Conservation (phyloP, 2,888 invertebrate species). For the Sinodicranocentrus sp. region DNA sequence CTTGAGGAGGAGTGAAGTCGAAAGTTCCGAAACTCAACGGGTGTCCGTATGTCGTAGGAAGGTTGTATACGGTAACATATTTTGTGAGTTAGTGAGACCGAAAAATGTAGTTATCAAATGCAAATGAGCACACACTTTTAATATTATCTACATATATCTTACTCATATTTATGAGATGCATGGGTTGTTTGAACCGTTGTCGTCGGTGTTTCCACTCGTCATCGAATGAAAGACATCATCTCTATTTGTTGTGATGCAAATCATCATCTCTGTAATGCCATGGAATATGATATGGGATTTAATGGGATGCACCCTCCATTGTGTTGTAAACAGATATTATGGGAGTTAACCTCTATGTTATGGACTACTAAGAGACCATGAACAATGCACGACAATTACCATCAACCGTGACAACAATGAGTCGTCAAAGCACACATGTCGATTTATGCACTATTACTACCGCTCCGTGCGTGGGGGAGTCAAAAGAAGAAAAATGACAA, state of each 20-base stretch:
- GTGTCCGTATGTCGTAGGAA: no score
- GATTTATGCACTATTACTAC: slow-evolving; percentile 20
- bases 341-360: slow-evolving; percentile 49
- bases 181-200: no score
- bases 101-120: no score
- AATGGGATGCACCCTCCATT: slow-evolving; percentile 43
- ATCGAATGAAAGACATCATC: not conserved
- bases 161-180: no score
- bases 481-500: not conserved
- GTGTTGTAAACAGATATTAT: slow-evolving; percentile 14
- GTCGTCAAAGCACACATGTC: slow-evolving; percentile 36
- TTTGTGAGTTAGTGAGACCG: no score
- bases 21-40: no score
- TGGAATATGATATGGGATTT: slow-evolving; percentile 21
- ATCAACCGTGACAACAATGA: slow-evolving; percentile 49
- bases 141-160: no score
- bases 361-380: slow-evolving; percentile 56
- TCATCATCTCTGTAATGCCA: slow-evolving; percentile 2
- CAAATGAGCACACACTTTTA: no score
- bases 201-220: no score
- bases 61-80: no score
- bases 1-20: no score
- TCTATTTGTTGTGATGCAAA: not conserved
- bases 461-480: slow-evolving; percentile 22
- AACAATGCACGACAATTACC: slow-evolving; percentile 52